Conservation (phyloP, 1,140 invertebrate species). For the Macrobrachium nipponense region DNA sequence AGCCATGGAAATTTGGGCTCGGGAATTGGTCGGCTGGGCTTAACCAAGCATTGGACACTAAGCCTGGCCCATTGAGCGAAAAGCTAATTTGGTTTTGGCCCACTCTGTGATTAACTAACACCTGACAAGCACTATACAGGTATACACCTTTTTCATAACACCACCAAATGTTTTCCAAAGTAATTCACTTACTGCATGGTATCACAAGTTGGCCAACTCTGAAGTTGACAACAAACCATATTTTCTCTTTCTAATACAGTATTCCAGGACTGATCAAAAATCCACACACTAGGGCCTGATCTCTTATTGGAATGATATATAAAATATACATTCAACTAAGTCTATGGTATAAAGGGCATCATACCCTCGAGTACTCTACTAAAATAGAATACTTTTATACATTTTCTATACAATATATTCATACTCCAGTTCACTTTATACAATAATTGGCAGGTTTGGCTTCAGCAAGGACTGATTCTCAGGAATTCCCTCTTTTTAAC, state of each 20-base stretch:
- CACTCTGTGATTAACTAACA: conserved; percentile 26
- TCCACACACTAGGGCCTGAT: conserved; percentile 44
- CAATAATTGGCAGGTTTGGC: conserved; percentile 59
- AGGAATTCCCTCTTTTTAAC: conserved; percentile 29
- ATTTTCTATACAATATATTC: conserved; percentile 53
- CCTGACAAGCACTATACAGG: conserved; percentile 19
- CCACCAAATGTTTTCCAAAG: not conserved
- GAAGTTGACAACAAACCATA: conserved; percentile 9
- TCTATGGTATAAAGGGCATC: conserved; percentile 32
- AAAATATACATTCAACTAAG: conserved; percentile 57
- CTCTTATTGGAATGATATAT: conserved; percentile 55
- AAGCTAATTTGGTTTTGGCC: conserved; percentile 12
- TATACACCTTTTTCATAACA: conserved; percentile 17
- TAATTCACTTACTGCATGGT: conserved; percentile 23
- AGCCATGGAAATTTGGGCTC: not conserved
- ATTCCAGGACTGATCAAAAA: conserved; percentile 27
- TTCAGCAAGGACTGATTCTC: conserved; percentile 30
- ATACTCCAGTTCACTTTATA: conserved; percentile 56
- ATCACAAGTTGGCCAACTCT: conserved; percentile 41
- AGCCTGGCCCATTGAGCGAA: conserved; percentile 51
- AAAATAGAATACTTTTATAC: conserved; percentile 60
- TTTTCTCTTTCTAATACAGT: conserved; percentile 12
- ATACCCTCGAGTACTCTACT: conserved; percentile 52
- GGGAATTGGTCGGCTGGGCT: conserved; percentile 13
- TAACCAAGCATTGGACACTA: conserved; percentile 31